Evolutionary conservation across 1,140 invertebrate genomes (phyloP), one percentile per base, ranked within the genome.

Genomic region (Drosophila kanapiae): DNA sequence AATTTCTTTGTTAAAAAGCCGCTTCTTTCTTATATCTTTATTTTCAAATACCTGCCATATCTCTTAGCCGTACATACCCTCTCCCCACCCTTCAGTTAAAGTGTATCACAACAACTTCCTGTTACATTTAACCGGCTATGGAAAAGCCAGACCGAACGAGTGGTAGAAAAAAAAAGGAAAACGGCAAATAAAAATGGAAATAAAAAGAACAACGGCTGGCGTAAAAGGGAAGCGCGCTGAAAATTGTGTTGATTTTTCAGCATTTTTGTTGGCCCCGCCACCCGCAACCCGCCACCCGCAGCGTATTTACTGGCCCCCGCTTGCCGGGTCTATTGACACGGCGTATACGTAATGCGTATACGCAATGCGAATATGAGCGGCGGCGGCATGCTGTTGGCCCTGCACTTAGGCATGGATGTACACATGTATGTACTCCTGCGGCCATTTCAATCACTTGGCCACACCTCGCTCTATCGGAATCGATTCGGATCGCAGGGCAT

Each of bases 221-320:
- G 42, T 68, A 31, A 76, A 65, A 42, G 42, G 61, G 23, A 47
- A 75, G 49, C 14, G 53, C 42, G 51, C 31, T 48, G 56, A 42
- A 71, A 77, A 77, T 56, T 54, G 72, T 72, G 77, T 79, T 79
- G 77, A 79, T 79, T 79, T 79, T 79, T 47, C 75, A 56, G 60
- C 56, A 60, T 79, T 79, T 72, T 65, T 61, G 51, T 31, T 53
- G 18, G 13, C 29, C 14, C 6, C n/a, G 3, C 38, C 18, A 23
- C 23, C 23, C 23, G 23, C 23, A 23, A 23, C 23, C 23, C 23
- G 23, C 23, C 1, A 6, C 8, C 8, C 13, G 29, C 14, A 48
- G 42, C 33, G 60, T 77, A 74, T 77, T 74, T 77, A 42, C 68
- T 45, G 71, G 29, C 18, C 23, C 23, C 13, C 11, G 23, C 38